Percentiles rank a stretch among this genome's conserved stretches.
These are phyloP conservation scores for Sisyra nigra DNA, from an alignment of 2,888 invertebrate species.

Conservation along the genomic window DNA sequence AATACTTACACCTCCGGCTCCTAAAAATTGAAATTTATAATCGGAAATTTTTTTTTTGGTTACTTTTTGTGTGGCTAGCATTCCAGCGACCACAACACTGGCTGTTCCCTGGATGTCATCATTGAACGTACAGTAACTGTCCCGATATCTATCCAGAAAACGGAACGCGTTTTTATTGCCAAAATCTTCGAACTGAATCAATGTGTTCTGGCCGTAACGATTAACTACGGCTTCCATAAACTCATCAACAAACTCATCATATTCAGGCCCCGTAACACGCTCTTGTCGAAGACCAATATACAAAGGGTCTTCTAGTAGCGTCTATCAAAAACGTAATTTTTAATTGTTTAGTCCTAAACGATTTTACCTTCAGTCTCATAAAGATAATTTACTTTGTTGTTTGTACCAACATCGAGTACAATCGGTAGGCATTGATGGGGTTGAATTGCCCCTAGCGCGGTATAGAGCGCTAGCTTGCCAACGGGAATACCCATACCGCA, in stretches of 20 bases:
- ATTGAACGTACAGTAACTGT: conserved; percentile 92
- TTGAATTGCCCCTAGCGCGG: conserved; percentile 91
- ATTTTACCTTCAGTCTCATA: neutral
- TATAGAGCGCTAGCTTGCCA: conserved; percentile 90
- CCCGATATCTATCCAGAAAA: conserved; percentile 77
- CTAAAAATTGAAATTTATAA: conserved; percentile 83
- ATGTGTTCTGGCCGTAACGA: conserved; percentile 72
- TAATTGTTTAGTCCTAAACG: conserved; percentile 1
- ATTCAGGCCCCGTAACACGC: conserved; percentile 67
- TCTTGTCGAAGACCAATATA: conserved; percentile 87
- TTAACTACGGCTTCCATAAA: conserved; percentile 89
- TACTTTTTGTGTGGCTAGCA: conserved; percentile 71
- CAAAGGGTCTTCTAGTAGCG: conserved; percentile 77
- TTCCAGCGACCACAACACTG: conserved; percentile 89
- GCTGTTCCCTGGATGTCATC: conserved; percentile 99
- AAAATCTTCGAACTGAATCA: conserved; percentile 82
- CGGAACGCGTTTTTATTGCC: conserved; percentile 95
- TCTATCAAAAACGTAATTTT: conserved; percentile 29
- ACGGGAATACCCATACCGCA: conserved; percentile 98
- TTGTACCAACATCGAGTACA: conserved; percentile 86
- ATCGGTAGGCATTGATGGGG: conserved; percentile 92
- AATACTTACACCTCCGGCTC: conserved; percentile 70
- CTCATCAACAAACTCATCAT: conserved; percentile 90
- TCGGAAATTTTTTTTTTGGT: conserved; percentile 71
- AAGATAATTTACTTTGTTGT: conserved; percentile 49